A percentile compares a stretch with the other conserved stretches of the same genome.
These are phyloP conservation scores for Rhogogaster chlorosoma DNA, from an alignment of 2,888 invertebrate species.

Conservation along the genomic window DNA sequence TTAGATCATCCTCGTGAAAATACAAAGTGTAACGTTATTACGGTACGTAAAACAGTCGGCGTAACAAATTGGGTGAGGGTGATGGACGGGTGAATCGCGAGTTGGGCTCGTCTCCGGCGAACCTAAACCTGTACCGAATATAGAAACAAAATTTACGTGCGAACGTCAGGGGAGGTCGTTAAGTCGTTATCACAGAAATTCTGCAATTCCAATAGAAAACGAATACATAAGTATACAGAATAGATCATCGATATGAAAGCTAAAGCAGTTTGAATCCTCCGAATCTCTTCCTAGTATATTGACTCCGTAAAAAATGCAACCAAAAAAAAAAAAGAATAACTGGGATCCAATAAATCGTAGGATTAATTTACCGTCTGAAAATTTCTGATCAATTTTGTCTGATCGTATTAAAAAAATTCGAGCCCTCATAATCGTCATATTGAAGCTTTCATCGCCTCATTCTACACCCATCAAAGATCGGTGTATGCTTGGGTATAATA, in stretches of 20 bases:
- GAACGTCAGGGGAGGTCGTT: neutral
- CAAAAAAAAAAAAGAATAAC: neutral
- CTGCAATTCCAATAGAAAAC: neutral
- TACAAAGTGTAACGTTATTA: slow-evolving; percentile 23
- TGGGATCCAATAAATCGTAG: neutral
- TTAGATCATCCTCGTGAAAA: neutral
- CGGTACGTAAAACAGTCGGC: neutral
- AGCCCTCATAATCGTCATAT: neutral
- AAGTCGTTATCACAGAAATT: slow-evolving; percentile 2
- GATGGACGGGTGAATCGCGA: slow-evolving; percentile 20
- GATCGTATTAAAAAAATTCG: neutral
- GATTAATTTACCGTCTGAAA: neutral
- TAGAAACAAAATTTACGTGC: slow-evolving; percentile 18
- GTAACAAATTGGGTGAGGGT: slow-evolving; percentile 13
- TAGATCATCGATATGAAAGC: neutral
- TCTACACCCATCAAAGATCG: neutral
- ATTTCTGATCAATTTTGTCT: neutral
- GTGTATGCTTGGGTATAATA: neutral
- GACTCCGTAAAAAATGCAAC: neutral
- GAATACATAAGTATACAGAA: neutral
- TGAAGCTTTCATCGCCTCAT: neutral
- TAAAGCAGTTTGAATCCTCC: neutral
- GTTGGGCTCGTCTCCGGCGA: neutral
- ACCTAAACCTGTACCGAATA: slow-evolving; percentile 6
- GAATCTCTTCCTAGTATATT: neutral